Percentiles rank a stretch among this genome's conserved stretches.
Evolutionary conservation across 2,797 vertebrate genomes (phyloP).

Genomic region (Acropternis orthonyx): DNA sequence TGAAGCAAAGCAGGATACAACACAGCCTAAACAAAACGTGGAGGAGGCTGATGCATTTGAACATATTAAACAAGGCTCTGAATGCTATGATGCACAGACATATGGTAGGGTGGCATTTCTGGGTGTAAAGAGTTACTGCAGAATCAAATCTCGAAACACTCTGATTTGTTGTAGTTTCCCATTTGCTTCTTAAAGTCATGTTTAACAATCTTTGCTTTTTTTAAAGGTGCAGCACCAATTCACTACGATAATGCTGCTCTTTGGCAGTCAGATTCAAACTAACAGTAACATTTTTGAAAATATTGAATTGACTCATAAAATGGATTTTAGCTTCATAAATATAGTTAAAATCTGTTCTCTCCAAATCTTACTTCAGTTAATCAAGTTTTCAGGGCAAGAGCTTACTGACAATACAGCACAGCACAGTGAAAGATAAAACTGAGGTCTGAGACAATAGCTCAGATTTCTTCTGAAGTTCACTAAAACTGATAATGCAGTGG

Average conservation of each 20-base stretch:
- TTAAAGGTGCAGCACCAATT: background rate
- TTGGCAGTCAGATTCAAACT: background rate
- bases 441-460: background rate
- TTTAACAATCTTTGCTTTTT: background rate
- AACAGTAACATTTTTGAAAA: background rate
- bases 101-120: constrained; percentile 81
- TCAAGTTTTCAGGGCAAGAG: background rate
- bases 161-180: background rate
- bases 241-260: background rate
- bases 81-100: constrained; percentile 87
- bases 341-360: background rate
- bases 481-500: background rate
- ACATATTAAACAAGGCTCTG: constrained; percentile 83
- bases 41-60: constrained; percentile 90
- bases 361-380: background rate
- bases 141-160: background rate
- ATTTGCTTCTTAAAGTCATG: fast-evolving
- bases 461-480: background rate
- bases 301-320: background rate
- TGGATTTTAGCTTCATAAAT: background rate
- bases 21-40: constrained; percentile 25
- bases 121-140: background rate
- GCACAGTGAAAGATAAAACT: background rate
- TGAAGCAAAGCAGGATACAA: constrained; percentile 44
- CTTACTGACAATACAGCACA: background rate